Percentiles rank a stretch among this genome's conserved stretches.
Conservation (phyloP, 2,113 vertebrate species). For the Salvelinus alpinus region DNA sequence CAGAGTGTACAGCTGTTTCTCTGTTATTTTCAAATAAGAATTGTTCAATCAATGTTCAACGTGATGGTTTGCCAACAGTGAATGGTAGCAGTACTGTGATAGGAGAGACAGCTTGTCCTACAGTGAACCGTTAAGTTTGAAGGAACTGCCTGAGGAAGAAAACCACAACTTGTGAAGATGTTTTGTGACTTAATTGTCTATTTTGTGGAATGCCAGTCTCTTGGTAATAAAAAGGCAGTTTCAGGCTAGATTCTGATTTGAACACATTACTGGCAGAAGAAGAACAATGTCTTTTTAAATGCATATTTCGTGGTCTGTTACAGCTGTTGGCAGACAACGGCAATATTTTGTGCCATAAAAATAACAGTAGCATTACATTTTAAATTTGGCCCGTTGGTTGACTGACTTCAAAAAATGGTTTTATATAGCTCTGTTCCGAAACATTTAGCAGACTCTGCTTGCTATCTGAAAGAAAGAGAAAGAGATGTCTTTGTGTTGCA, state of each 20-base stretch:
- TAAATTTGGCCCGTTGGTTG: slow-evolving; percentile 9
- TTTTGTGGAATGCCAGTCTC: not conserved
- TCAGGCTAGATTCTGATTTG: not conserved
- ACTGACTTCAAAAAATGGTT: slow-evolving; percentile 18
- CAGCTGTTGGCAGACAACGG: slow-evolving; percentile 24
- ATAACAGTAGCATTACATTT: slow-evolving; percentile 9
- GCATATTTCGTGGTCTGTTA: not conserved
- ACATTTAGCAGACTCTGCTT: slow-evolving; percentile 18
- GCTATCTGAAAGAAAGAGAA: not conserved
- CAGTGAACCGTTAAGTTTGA: not conserved
- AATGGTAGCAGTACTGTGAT: too few relatives aligned
- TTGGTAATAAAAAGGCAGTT: not conserved
- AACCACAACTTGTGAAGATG: not conserved
- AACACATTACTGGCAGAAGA: not conserved
- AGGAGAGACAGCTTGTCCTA: not conserved
- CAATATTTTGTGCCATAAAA: slow-evolving; percentile 23
- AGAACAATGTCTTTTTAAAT: slow-evolving; percentile 3
- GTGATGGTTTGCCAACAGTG: too few relatives aligned
- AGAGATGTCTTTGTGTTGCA: not conserved
- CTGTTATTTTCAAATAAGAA: too few relatives aligned
- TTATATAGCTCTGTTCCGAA: slow-evolving; percentile 26
- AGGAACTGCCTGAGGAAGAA: not conserved
- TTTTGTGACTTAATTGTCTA: not conserved
- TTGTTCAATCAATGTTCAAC: too few relatives aligned
- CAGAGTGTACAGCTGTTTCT: too few relatives aligned